A percentile compares a stretch with the other conserved stretches of the same genome.
These are phyloP conservation scores for Eublepharis macularius DNA, from an alignment of 2,113 vertebrate species.

Conservation along the genomic window DNA sequence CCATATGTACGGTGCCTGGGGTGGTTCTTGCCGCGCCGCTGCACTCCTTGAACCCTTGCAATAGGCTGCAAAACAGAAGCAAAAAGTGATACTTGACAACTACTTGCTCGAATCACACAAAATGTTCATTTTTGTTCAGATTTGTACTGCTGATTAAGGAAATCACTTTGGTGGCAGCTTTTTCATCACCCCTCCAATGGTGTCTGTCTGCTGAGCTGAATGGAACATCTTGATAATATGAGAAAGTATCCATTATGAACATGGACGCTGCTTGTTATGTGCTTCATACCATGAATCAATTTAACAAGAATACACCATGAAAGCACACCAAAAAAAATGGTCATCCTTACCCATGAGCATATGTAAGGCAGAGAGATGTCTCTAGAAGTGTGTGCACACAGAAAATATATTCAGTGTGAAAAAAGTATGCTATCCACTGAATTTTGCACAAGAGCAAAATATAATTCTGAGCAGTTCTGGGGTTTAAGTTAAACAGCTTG, in stretches of 20 bases:
- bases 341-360: not conserved
- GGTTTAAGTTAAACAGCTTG: conserved; percentile 7
- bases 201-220: not conserved
- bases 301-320: conserved; percentile 21
- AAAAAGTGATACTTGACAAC: not conserved
- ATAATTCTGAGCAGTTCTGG: not conserved
- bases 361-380: conserved; percentile 15
- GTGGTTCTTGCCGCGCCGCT: no score
- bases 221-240: not conserved
- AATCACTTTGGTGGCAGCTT: conserved; percentile 37
- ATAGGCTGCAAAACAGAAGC: no score
- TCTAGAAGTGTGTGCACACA: not conserved
- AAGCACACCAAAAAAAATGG: not conserved
- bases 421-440: not conserved
- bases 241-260: conserved; percentile 24
- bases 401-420: not conserved
- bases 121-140: conserved; percentile 28
- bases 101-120: not conserved
- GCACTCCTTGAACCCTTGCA: no score
- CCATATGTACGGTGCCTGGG: no score
- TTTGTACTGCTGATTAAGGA: conserved; percentile 4
- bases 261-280: conserved; percentile 18
- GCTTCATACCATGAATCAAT: not conserved
- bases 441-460: conserved; percentile 10
- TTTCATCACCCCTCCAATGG: conserved; percentile 16